Percentiles rank a stretch among this genome's conserved stretches.
Conservation (phyloP, 2,888 invertebrate species). For the Amblyjoppa proteus region DNA sequence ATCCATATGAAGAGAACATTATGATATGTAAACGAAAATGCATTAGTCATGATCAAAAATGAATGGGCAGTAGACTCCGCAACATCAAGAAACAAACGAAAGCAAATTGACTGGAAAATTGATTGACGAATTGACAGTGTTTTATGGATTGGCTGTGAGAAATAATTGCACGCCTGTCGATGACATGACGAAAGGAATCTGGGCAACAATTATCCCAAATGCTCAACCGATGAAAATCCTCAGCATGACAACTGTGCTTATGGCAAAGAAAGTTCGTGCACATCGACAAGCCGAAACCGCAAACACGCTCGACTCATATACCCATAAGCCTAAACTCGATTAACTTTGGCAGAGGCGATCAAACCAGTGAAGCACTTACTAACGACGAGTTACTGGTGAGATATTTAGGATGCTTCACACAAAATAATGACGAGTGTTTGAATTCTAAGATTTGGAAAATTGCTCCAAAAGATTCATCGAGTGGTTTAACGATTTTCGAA, state of each 20-base stretch:
- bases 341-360: conserved; percentile 5
- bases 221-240: conserved; percentile 22
- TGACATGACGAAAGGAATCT: conserved; percentile 25
- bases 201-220: conserved; percentile 27
- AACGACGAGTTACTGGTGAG: conserved; percentile 30
- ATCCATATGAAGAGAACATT: background rate
- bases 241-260: conserved; percentile 15
- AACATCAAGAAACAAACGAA: background rate
- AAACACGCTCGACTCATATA: conserved; percentile 15
- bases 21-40: conserved; percentile 3
- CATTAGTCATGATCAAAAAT: conserved; percentile 14
- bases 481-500: conserved; percentile 8
- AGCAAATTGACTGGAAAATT: background rate
- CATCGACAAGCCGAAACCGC: conserved; percentile 11
- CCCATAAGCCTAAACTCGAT: conserved; percentile 18
- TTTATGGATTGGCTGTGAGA: background rate
- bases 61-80: background rate
- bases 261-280: conserved; percentile 21
- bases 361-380: conserved; percentile 20
- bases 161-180: conserved; percentile 14
- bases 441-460: conserved; percentile 38
- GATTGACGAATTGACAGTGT: background rate
- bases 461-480: conserved; percentile 5
- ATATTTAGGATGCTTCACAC: conserved; percentile 30
- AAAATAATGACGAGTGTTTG: conserved; percentile 38